Evolutionary conservation across 2,797 vertebrate species (phyloP), one percentile per base, ranked within the genome.

Genomic region (Somateria mollissima): DNA sequence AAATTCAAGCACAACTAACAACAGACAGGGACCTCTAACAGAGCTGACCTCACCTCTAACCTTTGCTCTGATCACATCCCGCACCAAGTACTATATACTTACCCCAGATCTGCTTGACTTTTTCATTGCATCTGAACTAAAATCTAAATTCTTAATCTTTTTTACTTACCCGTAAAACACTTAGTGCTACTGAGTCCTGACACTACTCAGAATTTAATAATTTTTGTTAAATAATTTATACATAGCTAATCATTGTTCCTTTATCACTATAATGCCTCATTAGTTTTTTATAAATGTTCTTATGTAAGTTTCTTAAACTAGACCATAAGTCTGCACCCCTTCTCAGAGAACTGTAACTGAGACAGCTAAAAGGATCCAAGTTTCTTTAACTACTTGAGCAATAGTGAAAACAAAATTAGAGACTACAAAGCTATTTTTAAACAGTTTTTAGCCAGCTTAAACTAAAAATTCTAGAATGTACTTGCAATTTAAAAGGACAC

Each of bases 381-480:
- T 28, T 49, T 47, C 57, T 61, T 54, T 62, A 94, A 76, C 17
- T 76, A n/a, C 36, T 61, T 57, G 24, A 89, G 19, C 36, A 76
- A 51, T n/a, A 73, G 30, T 27, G 3, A 67, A 90, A 77, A 39
- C 10, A 12, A 82, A 64, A 37, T 24, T 34, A 41, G 75, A 94
- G 43, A 69, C 54, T 79, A 73, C 57, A 85, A 58, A 81, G 30
- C 54, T 89, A 32, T 43, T 95, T 84, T 67, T 71, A 93, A 57
- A 60, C 37, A 89, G 67, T 13, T 17, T 53, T 47, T 7, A 82
- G 8, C 20, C 13, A 84, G 21, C 56, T 78, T 24, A 93, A 83
- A 8, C 81, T 78, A 82, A 96, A 95, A 88, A 84, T 87, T 92
- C 10, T 87, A 88, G 28, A 80, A 67, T 84, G 75, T 73, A 90